Conservation (phyloP, 2,113 vertebrate genomes). For the Gobiocypris rarus region DNA sequence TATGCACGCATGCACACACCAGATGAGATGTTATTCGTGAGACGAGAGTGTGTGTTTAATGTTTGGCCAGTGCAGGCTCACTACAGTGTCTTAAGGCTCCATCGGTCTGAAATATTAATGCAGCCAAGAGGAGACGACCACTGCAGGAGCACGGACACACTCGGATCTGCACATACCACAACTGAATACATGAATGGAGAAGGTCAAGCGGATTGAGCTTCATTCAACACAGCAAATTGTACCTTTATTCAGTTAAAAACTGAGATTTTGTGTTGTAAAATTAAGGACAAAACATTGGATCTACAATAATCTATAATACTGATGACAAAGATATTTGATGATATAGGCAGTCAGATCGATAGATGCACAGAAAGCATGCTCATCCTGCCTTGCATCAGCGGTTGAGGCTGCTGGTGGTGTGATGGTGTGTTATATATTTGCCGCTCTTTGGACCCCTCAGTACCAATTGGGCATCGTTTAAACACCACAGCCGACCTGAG, state of each 20-base stretch:
- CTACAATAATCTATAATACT: not conserved
- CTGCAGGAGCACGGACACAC: not conserved
- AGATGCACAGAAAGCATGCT: too few relatives aligned
- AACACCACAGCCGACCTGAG: too few relatives aligned
- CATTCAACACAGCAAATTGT: not conserved
- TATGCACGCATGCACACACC: not conserved
- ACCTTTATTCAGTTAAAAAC: not conserved
- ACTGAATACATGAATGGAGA: not conserved
- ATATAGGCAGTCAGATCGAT: not conserved
- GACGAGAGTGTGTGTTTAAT: not conserved
- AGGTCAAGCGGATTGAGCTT: not conserved
- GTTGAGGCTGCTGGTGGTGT: too few relatives aligned
- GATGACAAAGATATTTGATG: not conserved
- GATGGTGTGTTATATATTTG: too few relatives aligned
- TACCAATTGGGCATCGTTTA: too few relatives aligned
- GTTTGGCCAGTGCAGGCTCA: constrained; percentile 48
- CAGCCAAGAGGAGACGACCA: not conserved
- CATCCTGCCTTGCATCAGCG: too few relatives aligned
- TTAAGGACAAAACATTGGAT: not conserved
- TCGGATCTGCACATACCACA: not conserved
- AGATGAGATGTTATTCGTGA: not conserved
- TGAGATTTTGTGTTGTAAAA: not conserved
- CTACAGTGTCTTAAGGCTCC: constrained; percentile 59
- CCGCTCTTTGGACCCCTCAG: too few relatives aligned
- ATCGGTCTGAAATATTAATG: constrained; percentile 69